phyloP scores from a whole-genome alignment of 2,888 invertebrate genomes.

The Globia sparganii region DNA sequence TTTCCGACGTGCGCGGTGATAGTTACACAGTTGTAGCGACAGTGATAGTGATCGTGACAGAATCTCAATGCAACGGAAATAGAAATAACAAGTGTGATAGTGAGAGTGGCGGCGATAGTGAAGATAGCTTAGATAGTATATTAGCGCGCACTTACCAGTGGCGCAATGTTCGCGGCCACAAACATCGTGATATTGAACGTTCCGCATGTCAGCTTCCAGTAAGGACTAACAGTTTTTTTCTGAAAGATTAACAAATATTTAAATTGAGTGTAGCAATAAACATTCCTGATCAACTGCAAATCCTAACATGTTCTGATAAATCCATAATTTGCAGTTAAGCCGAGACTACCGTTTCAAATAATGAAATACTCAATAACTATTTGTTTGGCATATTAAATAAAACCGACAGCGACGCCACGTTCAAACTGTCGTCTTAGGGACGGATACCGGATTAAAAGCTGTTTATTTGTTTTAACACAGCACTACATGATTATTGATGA shows the following conservation, averaged over 20 bases:
- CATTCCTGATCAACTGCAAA: not conserved
- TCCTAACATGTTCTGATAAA: not conserved
- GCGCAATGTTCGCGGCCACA: conserved; percentile 80
- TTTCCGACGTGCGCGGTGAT: conserved; percentile 6
- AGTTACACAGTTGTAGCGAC: conserved; percentile 34
- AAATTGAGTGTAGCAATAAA: conserved; percentile 2
- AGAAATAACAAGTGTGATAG: conserved; percentile 50
- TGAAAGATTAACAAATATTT: conserved; percentile 64
- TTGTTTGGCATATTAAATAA: not conserved
- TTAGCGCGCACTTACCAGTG: conserved; percentile 77
- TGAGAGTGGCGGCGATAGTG: conserved; percentile 54
- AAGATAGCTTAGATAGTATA: conserved; percentile 35
- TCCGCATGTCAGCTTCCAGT: conserved; percentile 83
- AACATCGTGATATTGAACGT: conserved; percentile 84
- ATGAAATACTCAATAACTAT: not conserved
- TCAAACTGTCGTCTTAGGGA: not conserved
- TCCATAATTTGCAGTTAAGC: not conserved
- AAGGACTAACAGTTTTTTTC: conserved; percentile 82
- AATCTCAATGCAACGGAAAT: conserved; percentile 34
- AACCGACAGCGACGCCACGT: not conserved
- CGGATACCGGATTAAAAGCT: not conserved
- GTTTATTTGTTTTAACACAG: not conserved
- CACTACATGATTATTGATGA: not conserved
- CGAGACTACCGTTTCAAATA: not conserved
- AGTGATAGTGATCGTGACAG: conserved; percentile 54